Conservation (phyloP, 1,140 invertebrate genomes). For the Sarcophaga bullata region DNA sequence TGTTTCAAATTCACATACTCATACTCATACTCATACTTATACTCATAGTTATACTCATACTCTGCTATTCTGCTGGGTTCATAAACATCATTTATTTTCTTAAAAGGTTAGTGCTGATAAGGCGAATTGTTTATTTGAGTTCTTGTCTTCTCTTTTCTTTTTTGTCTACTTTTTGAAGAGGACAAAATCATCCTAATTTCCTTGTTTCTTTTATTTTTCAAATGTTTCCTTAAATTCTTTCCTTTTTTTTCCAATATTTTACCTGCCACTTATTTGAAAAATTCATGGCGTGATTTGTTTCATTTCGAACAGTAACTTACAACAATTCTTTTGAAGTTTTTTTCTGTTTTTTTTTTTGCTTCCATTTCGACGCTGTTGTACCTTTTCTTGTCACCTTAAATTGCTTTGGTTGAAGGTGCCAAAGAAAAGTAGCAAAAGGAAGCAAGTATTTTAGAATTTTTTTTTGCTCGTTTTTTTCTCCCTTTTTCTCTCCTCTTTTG, state of each 20-base stretch:
- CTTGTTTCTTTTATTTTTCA: not conserved
- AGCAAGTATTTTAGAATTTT: no score
- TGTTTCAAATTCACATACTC: no score
- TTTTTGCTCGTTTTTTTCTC: no score
- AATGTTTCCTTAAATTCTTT: not conserved
- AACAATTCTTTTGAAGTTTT: no score
- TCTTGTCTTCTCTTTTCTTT: not conserved
- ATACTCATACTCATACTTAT: no score
- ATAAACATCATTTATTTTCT: constrained; percentile 12
- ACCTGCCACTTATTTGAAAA: constrained; percentile 10
- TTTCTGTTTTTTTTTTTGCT: no score
- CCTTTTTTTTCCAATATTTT: not conserved
- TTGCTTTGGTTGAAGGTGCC: no score
- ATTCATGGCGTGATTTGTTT: constrained; percentile 14
- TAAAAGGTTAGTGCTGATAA: constrained; percentile 14
- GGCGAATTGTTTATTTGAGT: constrained; percentile 14
- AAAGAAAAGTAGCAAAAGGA: no score
- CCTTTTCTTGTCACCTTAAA: not conserved
- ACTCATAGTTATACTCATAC: no score
- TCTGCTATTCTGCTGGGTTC: not conserved
- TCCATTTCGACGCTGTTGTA: not conserved
- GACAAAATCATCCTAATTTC: not conserved
- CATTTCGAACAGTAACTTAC: not conserved
- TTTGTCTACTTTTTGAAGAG: not conserved
- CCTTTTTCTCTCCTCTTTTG: not conserved